Conservation (phyloP, 1,140 invertebrate species). For the Pinna nobilis region DNA sequence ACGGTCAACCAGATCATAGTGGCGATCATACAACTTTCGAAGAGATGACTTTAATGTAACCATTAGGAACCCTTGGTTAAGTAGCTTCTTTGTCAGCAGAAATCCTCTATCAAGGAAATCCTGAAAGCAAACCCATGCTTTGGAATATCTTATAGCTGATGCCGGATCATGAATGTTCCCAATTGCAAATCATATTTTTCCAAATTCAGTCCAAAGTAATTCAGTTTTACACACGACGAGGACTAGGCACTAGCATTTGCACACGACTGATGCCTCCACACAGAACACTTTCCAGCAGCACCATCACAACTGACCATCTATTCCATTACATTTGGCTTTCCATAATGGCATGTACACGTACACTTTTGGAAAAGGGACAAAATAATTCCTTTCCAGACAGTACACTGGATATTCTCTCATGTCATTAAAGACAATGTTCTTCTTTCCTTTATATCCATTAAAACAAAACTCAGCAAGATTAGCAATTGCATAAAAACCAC, state of each 20-base stretch:
- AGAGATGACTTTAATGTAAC: too few relatives aligned
- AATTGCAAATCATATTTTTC: too few relatives aligned
- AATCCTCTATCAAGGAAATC: too few relatives aligned
- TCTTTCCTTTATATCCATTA: background rate
- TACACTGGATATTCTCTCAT: conserved; percentile 1
- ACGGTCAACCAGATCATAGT: too few relatives aligned
- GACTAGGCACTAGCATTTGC: background rate
- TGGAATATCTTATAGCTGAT: too few relatives aligned
- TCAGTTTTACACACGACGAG: background rate
- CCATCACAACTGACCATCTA: background rate
- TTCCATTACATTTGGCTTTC: background rate
- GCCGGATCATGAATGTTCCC: too few relatives aligned
- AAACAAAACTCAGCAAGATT: conserved; percentile 16
- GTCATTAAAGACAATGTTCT: background rate
- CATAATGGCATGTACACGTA: background rate
- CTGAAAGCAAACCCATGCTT: too few relatives aligned
- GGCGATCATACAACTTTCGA: too few relatives aligned
- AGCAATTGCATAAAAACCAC: conserved; percentile 19
- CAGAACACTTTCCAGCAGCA: background rate
- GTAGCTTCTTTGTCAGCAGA: too few relatives aligned
- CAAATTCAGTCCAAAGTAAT: too few relatives aligned
- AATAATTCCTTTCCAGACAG: background rate
- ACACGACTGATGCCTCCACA: background rate
- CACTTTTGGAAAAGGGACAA: conserved; percentile 7
- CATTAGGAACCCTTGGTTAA: too few relatives aligned